Percentiles rank a stretch among this genome's conserved stretches.
phyloP scores from a whole-genome alignment of 2,888 invertebrate genomes.

The Tetranychus truncatus region DNA sequence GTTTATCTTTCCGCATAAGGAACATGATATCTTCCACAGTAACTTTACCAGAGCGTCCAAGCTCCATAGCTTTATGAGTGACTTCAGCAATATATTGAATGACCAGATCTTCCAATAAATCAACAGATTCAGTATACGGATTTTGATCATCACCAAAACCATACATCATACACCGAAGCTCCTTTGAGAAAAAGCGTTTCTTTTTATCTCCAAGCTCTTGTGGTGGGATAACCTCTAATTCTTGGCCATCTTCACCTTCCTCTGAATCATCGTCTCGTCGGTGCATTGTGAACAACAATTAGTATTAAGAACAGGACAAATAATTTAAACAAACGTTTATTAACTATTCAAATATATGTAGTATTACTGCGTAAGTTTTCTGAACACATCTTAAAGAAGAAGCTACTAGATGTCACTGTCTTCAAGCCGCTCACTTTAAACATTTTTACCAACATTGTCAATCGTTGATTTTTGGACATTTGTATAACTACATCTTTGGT shows the following conservation, averaged over 20 bases:
- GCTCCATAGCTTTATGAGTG: slow-evolving; percentile 74
- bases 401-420: no score
- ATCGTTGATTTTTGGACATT: no score
- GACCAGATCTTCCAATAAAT: slow-evolving; percentile 86
- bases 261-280: neutral
- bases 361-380: no score
- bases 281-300: neutral
- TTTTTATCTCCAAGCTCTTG: slow-evolving; percentile 25
- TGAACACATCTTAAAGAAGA: no score
- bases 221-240: neutral
- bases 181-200: slow-evolving; percentile 73
- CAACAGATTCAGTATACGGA: slow-evolving; percentile 95
- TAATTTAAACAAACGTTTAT: no score
- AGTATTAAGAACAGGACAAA: neutral
- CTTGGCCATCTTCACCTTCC: slow-evolving; percentile 5
- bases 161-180: slow-evolving; percentile 94
- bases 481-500: no score
- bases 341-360: no score
- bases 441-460: no score
- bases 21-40: slow-evolving; percentile 96
- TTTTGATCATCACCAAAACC: slow-evolving; percentile 99
- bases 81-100: slow-evolving; percentile 94
- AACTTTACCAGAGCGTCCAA: slow-evolving; percentile 83
- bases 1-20: slow-evolving; percentile 77
- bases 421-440: no score